Conservation (phyloP, 2,113 vertebrate species). For the Perca schrenkii region DNA sequence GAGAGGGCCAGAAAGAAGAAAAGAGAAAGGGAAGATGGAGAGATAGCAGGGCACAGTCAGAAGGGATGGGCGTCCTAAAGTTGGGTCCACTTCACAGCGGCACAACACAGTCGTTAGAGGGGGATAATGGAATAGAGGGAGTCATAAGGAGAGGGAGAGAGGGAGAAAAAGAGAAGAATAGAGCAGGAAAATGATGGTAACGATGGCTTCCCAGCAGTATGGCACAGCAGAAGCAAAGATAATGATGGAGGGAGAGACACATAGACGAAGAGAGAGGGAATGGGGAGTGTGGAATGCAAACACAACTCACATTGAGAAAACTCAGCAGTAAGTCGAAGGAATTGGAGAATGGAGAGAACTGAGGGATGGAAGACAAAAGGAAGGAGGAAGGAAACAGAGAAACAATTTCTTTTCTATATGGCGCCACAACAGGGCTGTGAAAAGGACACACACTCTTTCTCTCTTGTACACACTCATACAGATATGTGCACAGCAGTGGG, state of each 20-base stretch:
- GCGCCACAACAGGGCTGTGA: constrained; percentile 19
- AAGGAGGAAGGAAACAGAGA: constrained; percentile 24
- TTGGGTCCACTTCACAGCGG: constrained; percentile 67
- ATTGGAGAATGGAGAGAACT: constrained; percentile 22
- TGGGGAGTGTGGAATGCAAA: constrained; percentile 40
- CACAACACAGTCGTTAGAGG: constrained; percentile 65
- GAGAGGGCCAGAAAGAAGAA: constrained; percentile 33
- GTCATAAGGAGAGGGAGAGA: constrained; percentile 45
- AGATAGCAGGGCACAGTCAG: constrained; percentile 39
- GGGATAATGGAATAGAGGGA: constrained; percentile 72
- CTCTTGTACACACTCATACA: background rate
- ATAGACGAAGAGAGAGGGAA: constrained; percentile 27
- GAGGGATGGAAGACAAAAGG: constrained; percentile 24
- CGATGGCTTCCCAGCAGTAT: constrained; percentile 64
- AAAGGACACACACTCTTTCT: constrained; percentile 10
- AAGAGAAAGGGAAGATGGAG: constrained; percentile 28
- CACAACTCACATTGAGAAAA: constrained; percentile 50
- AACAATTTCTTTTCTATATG: constrained; percentile 9
- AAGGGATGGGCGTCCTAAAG: constrained; percentile 47
- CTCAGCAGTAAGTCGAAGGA: constrained; percentile 53
- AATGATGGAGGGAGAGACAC: constrained; percentile 62
- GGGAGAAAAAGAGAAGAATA: constrained; percentile 30
- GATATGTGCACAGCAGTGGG: constrained; percentile 31
- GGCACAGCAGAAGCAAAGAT: constrained; percentile 64
- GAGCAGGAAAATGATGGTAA: constrained; percentile 66